phyloP scores from a whole-genome alignment of 1,140 invertebrate species.

The Meteorus sp. region DNA sequence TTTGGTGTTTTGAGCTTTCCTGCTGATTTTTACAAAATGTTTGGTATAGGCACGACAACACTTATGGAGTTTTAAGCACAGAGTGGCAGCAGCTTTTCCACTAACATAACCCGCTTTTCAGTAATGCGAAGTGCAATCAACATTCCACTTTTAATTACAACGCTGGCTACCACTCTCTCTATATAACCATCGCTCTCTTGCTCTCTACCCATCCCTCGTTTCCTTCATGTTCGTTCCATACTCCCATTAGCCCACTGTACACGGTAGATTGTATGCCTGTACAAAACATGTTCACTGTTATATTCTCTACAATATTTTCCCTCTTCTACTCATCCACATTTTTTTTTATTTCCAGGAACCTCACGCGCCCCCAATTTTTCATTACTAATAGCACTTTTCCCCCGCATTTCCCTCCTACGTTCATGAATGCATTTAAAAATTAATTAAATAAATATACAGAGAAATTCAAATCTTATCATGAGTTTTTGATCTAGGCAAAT shows the following conservation, averaged over 20 bases:
- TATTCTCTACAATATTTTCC: constrained; percentile 8
- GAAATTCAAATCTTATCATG: constrained; percentile 41
- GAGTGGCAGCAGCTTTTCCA: constrained; percentile 18
- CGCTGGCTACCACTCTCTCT: constrained; percentile 35
- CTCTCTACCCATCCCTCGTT: constrained; percentile 14
- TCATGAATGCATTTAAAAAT: constrained; percentile 45
- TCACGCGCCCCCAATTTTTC: not conserved
- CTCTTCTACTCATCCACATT: not conserved
- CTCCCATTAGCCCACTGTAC: constrained; percentile 27
- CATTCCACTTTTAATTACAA: constrained; percentile 59
- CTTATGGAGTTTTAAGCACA: not conserved
- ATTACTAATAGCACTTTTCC: not conserved
- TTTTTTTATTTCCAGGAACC: too few species aligned
- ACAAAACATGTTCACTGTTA: not conserved
- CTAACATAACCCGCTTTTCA: constrained; percentile 41
- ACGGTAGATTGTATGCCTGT: constrained; percentile 8
- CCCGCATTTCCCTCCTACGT: not conserved
- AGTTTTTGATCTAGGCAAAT: constrained; percentile 44
- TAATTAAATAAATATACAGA: constrained; percentile 53
- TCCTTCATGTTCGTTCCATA: constrained; percentile 5
- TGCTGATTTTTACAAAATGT: constrained; percentile 21
- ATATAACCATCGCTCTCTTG: too few species aligned
- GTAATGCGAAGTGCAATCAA: constrained; percentile 59
- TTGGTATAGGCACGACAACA: constrained; percentile 8
- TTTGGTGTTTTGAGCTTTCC: too few species aligned